phyloP scores from a whole-genome alignment of 2,113 vertebrate genomes.

The Xyliphius kryptos region DNA sequence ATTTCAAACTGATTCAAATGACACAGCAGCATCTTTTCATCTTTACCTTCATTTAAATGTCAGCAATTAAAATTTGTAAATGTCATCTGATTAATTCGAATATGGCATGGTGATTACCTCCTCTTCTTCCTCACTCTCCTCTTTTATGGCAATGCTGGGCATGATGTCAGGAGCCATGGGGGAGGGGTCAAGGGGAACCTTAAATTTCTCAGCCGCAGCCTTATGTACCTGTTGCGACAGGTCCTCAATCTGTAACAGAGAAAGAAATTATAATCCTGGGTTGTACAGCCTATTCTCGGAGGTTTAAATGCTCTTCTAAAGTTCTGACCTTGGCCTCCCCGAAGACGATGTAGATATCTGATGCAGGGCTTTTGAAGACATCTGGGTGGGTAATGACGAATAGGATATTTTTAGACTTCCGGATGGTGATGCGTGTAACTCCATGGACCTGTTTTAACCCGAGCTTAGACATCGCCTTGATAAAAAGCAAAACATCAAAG shows the following conservation, averaged over 20 bases:
- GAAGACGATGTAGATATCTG: conserved; percentile 95
- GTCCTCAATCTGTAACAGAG: conserved; percentile 80
- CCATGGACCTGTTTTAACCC: conserved; percentile 88
- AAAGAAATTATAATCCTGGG: neutral
- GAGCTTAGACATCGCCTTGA: conserved; percentile 94
- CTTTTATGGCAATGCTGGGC: conserved; percentile 76
- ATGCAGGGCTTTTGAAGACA: conserved; percentile 94
- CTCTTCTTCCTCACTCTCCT: conserved; percentile 85
- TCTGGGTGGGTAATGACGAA: conserved; percentile 95
- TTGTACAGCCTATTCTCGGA: too few species aligned
- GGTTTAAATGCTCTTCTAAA: neutral
- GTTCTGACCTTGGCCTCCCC: conserved; percentile 84
- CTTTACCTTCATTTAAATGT: too few species aligned
- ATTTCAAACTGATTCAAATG: too few species aligned
- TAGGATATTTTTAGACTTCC: conserved; percentile 96
- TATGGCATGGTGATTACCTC: conserved; percentile 53
- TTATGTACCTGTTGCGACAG: conserved; percentile 95
- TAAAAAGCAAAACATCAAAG: conserved; percentile 8
- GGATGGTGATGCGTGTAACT: conserved; percentile 93
- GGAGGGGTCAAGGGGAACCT: conserved; percentile 84
- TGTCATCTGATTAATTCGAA: too few species aligned
- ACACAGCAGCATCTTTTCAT: too few species aligned
- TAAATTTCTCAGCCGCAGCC: conserved; percentile 93
- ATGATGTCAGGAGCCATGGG: conserved; percentile 69
- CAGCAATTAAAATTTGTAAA: too few species aligned